phyloP scores from a whole-genome alignment of 23 tunicate genomes.

The Phallusia fumigata region DNA sequence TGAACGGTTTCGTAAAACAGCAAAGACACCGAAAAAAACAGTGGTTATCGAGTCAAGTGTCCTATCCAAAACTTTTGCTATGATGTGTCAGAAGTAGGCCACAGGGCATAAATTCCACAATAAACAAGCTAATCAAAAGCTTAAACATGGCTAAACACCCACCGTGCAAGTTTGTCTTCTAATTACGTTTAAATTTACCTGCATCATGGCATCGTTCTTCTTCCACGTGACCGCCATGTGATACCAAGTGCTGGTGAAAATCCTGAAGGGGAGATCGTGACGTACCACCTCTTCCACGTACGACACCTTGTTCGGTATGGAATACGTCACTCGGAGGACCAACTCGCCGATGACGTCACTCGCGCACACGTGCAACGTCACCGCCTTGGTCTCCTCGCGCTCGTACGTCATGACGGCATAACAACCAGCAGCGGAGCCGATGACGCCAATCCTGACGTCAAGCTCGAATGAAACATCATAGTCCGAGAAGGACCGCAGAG shows the following conservation, averaged over 20 bases:
- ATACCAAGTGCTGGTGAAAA: constrained; percentile 19
- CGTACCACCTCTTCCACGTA: not conserved
- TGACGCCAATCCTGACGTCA: constrained; percentile 17
- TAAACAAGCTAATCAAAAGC: too few species aligned
- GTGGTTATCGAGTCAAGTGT: too few species aligned
- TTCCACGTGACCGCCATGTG: constrained; percentile 33
- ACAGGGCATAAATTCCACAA: too few species aligned
- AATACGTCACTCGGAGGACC: constrained; percentile 6
- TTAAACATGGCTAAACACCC: too few species aligned
- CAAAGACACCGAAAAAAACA: too few species aligned
- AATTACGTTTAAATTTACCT: constrained; percentile 15
- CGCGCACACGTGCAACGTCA: constrained; percentile 18
- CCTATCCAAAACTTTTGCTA: too few species aligned
- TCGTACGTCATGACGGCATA: constrained; percentile 22
- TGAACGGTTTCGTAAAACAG: too few species aligned
- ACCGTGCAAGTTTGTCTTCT: too few species aligned
- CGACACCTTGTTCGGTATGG: not conserved
- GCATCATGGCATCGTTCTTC: constrained; percentile 24
- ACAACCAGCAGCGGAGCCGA: not conserved
- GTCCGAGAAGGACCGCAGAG: constrained; percentile 16
- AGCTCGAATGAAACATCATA: constrained; percentile 32
- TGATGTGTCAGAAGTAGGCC: too few species aligned
- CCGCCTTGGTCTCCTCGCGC: not conserved
- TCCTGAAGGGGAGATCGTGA: constrained; percentile 12
- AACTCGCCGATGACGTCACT: not conserved